phyloP scores from a whole-genome alignment of 2,797 vertebrate species.

The Luscinia megarhynchos region DNA sequence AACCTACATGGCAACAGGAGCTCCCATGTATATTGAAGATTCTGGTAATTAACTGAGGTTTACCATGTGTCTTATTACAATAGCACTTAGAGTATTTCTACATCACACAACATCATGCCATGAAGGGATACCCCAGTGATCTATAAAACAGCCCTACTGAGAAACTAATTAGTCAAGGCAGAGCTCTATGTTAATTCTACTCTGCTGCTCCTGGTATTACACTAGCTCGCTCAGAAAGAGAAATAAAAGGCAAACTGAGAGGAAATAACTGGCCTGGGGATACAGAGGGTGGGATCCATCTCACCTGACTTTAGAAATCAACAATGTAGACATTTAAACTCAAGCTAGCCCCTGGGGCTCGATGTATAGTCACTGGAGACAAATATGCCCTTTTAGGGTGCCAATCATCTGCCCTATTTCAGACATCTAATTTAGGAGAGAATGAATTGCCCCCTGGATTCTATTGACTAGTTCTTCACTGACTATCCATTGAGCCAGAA shows the following conservation, averaged over 20 bases:
- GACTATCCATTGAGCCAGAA: conserved; percentile 1
- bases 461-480: conserved; percentile 42
- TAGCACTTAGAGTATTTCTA: not conserved
- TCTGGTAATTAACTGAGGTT: conserved; percentile 7
- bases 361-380: conserved; percentile 33
- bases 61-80: not conserved
- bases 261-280: conserved; percentile 36
- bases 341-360: not conserved
- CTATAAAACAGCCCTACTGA: conserved; percentile 25
- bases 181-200: conserved; percentile 17
- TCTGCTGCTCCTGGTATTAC: not conserved
- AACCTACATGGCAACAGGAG: not conserved
- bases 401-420: conserved; percentile 46
- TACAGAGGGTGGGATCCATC: conserved; percentile 49
- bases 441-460: conserved; percentile 39
- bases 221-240: not conserved
- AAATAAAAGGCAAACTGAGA: conserved; percentile 31
- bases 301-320: conserved; percentile 64
- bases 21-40: not conserved
- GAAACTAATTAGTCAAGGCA: conserved; percentile 48
- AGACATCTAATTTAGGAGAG: conserved; percentile 55
- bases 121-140: conserved; percentile 15
- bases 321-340: conserved; percentile 36
- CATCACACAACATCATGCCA: not conserved
- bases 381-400: conserved; percentile 58